phyloP scores from a whole-genome alignment of 2,888 invertebrate species.

The Patella depressa region DNA sequence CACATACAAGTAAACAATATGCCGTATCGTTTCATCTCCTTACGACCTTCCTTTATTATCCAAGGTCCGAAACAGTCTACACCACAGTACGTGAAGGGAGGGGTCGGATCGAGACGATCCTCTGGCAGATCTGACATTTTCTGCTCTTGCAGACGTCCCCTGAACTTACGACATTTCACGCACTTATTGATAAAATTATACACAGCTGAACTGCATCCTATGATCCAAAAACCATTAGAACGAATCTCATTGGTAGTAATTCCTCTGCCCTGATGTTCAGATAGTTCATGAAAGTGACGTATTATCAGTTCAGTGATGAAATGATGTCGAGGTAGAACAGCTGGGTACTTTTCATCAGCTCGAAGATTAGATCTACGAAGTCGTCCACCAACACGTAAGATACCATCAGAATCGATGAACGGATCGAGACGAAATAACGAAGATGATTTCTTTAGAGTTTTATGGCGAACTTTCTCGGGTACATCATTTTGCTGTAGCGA shows the following conservation, averaged over 20 bases:
- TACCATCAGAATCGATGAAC: too few relatives aligned
- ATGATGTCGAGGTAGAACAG: constrained; percentile 35
- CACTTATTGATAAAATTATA: constrained; percentile 46
- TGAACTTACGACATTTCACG: constrained; percentile 50
- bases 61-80: constrained; percentile 37
- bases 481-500: too few relatives aligned
- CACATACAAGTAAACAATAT: constrained; percentile 60
- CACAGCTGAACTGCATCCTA: constrained; percentile 46
- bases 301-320: constrained; percentile 31
- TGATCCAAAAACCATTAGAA: constrained; percentile 54
- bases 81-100: too few relatives aligned
- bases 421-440: too few relatives aligned
- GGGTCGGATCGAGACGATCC: constrained; percentile 48
- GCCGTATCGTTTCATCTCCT: constrained; percentile 53
- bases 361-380: background rate
- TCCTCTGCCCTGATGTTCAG: background rate
- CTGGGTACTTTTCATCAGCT: constrained; percentile 32
- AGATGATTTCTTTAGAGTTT: too few relatives aligned
- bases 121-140: constrained; percentile 62
- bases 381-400: background rate
- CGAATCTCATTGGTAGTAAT: too few relatives aligned
- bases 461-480: too few relatives aligned
- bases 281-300: background rate
- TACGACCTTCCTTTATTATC: constrained; percentile 47
- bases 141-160: constrained; percentile 24